Percentiles rank a stretch among this genome's conserved stretches.
These are phyloP conservation scores for Brachionus manjavacas DNA, from an alignment of 1,140 invertebrate species.

Conservation along the genomic window DNA sequence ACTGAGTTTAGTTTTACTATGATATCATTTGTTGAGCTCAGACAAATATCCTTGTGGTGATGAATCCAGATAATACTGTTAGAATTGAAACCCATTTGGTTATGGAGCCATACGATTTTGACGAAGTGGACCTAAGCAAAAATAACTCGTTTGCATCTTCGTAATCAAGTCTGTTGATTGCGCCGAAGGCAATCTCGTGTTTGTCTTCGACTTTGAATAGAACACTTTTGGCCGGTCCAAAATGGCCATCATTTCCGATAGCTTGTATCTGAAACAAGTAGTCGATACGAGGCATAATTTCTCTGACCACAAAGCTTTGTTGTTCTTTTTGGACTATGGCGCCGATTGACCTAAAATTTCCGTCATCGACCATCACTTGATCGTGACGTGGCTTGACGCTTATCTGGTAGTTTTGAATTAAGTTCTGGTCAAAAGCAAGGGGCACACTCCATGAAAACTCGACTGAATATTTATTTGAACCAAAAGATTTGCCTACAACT, in stretches of 20 bases:
- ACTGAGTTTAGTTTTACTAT: constrained; percentile 19
- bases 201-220: constrained; percentile 3
- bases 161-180: constrained; percentile 16
- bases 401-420: not conserved
- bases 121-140: not conserved
- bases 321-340: constrained; percentile 14
- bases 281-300: not conserved
- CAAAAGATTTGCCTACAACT: not conserved
- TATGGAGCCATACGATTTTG: not conserved
- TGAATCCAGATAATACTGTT: not conserved
- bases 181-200: not conserved
- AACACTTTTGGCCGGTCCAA: not conserved
- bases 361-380: not conserved
- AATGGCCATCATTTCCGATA: not conserved
- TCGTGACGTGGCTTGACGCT: not conserved
- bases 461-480: not conserved
- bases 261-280: constrained; percentile 26
- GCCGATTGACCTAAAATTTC: not conserved
- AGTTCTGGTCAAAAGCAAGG: not conserved
- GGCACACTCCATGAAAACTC: constrained; percentile 16
- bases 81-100: not conserved
- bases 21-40: not conserved
- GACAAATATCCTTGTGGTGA: not conserved
- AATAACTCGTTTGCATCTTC: constrained; percentile 5
- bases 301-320: not conserved